Evolutionary conservation across 2,888 invertebrate species (phyloP).

Genomic region (Dyspetes luteomarginatus): DNA sequence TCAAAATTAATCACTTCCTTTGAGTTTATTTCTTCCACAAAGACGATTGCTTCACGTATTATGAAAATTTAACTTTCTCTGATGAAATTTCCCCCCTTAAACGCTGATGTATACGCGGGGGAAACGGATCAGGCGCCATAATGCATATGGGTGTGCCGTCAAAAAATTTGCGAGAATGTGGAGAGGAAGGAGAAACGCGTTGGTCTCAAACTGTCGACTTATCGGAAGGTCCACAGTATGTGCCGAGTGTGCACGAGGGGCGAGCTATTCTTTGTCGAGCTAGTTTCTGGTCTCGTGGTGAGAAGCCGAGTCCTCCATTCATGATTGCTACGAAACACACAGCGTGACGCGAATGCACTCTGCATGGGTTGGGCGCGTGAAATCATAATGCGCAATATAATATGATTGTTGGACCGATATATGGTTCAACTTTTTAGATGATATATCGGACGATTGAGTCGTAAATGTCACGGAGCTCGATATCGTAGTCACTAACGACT

Average conservation of each 20-base stretch:
- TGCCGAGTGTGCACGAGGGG: too few species aligned
- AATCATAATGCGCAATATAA: neutral
- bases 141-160: too few species aligned
- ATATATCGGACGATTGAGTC: neutral
- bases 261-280: too few species aligned
- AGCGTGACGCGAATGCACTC: neutral
- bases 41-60: too few species aligned
- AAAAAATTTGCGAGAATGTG: too few species aligned
- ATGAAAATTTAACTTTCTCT: too few species aligned
- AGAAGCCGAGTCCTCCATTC: constrained; percentile 70
- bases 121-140: too few species aligned
- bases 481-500: constrained; percentile 15
- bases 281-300: constrained; percentile 27
- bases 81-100: too few species aligned
- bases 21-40: too few species aligned
- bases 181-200: neutral
- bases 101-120: too few species aligned
- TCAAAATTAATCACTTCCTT: too few species aligned
- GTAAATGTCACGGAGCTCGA: constrained; percentile 14
- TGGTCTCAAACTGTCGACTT: constrained; percentile 60
- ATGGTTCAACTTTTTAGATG: neutral
- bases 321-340: constrained; percentile 67
- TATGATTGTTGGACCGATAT: neutral
- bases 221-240: constrained; percentile 71
- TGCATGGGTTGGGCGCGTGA: neutral